Percentiles rank a stretch among this genome's conserved stretches.
phyloP scores from a whole-genome alignment of 64 coral and sea anemone genomes.

The Porites australiensis region DNA sequence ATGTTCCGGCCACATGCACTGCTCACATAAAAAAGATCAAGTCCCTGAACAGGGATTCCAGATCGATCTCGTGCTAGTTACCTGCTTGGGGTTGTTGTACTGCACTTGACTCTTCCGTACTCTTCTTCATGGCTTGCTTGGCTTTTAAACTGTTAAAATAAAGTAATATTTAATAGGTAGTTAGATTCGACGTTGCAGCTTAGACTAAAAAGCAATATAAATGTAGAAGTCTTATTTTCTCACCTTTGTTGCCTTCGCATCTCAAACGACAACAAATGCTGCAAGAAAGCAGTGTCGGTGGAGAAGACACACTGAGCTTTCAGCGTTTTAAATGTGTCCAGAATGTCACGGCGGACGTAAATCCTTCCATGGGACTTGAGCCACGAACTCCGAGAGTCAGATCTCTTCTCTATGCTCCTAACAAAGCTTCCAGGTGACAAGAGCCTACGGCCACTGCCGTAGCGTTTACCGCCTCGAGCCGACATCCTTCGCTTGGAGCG shows the following conservation, averaged over 20 bases:
- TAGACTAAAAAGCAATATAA: not conserved
- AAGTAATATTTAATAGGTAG: no score
- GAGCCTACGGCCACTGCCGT: not conserved
- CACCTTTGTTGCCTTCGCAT: not conserved
- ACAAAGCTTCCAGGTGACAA: constrained; percentile 11
- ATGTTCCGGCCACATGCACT: no score
- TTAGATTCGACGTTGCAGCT: no score
- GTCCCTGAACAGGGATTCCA: no score
- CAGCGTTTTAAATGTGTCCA: not conserved
- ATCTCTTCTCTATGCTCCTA: not conserved
- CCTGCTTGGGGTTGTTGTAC: no score
- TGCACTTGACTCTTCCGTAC: no score
- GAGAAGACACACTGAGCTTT: not conserved
- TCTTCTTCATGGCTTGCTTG: no score
- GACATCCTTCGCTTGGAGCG: no score
- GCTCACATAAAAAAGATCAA: no score
- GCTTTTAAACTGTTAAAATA: no score
- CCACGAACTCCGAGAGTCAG: not conserved
- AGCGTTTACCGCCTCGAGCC: not conserved
- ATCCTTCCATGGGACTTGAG: not conserved
- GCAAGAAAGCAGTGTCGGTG: not conserved
- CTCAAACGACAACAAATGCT: not conserved
- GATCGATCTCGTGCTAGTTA: no score
- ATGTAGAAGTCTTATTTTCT: not conserved
- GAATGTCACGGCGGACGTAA: not conserved